phyloP scores from a whole-genome alignment of 1,140 invertebrate species.

The Pseudachorutes palmiensis region DNA sequence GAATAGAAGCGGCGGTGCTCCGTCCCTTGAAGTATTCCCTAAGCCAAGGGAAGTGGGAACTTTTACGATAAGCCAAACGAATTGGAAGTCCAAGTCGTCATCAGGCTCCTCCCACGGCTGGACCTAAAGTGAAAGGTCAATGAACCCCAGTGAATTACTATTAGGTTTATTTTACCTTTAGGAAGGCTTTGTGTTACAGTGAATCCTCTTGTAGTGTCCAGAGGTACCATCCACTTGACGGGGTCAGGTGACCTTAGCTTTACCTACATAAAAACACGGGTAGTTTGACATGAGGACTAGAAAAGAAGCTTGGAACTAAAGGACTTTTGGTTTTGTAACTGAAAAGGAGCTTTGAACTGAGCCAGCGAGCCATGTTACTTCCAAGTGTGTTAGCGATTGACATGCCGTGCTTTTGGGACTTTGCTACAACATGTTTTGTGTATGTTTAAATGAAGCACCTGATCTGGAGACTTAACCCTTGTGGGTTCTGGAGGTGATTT shows the following conservation, averaged over 20 bases:
- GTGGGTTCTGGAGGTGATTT: constrained; percentile 85
- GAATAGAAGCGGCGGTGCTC: no score
- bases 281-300: no score
- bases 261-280: constrained; percentile 45
- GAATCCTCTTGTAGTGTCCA: constrained; percentile 85
- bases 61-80: no score
- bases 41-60: no score
- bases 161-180: constrained; percentile 56
- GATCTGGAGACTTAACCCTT: constrained; percentile 79
- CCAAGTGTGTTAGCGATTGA: no score
- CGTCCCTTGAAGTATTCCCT: no score
- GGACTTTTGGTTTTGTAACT: no score
- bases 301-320: no score
- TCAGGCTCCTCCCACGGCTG: neutral
- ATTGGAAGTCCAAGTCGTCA: no score
- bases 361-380: no score
- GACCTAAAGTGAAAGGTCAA: neutral
- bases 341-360: no score
- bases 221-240: constrained; percentile 86
- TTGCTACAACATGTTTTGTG: neutral
- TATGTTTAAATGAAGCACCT: constrained; percentile 42
- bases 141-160: neutral
- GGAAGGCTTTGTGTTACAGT: constrained; percentile 83
- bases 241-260: constrained; percentile 82
- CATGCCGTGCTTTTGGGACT: neutral